These are phyloP conservation scores for Zele albiditarsus DNA, from an alignment of 2,888 invertebrate genomes.

Conservation along the genomic window DNA sequence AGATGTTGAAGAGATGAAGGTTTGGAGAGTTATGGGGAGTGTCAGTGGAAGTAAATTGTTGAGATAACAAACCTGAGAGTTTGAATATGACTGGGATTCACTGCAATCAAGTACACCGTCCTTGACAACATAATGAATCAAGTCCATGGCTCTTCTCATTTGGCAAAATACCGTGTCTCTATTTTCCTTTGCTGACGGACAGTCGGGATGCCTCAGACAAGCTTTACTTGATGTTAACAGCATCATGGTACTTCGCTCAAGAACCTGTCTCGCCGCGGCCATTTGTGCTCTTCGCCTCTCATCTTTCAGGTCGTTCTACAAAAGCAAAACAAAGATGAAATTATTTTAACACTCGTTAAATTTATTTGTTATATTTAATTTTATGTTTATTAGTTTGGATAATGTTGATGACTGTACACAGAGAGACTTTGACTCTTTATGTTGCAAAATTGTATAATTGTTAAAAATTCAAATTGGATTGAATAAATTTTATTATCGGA, in stretches of 20 bases:
- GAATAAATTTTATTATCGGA: no score
- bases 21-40: background rate
- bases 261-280: constrained; percentile 94
- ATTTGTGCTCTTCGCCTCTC: constrained; percentile 97
- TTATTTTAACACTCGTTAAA: background rate
- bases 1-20: background rate
- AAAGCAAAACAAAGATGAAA: background rate
- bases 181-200: constrained; percentile 93
- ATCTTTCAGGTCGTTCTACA: constrained; percentile 89
- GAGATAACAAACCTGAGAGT: constrained; percentile 68
- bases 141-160: constrained; percentile 97
- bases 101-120: constrained; percentile 88
- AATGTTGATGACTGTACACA: no score
- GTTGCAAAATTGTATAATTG: no score
- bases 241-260: constrained; percentile 97
- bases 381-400: no score
- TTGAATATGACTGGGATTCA: constrained; percentile 71
- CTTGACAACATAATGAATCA: constrained; percentile 97
- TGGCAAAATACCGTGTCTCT: constrained; percentile 98
- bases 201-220: constrained; percentile 94
- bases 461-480: no score
- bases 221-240: constrained; percentile 97
- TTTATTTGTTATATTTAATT: background rate
- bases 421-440: no score
- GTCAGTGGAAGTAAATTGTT: constrained; percentile 5